Percentiles rank a stretch among this genome's conserved stretches.
These are phyloP conservation scores for Paraplagusia blochii DNA, from an alignment of 2,113 vertebrate species.

Conservation along the genomic window DNA sequence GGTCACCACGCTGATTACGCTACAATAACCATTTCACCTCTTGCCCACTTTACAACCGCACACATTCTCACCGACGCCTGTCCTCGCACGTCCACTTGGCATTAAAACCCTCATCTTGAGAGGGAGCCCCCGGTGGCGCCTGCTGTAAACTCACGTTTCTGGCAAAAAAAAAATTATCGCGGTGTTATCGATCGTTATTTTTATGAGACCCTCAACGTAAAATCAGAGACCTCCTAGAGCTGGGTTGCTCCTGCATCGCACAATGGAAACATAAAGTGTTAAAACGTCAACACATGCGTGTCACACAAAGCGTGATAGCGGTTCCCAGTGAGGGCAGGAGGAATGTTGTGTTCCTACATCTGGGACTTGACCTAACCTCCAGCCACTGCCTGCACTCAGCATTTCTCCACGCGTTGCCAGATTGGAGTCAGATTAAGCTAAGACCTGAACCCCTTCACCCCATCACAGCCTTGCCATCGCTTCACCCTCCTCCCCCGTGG, in stretches of 20 bases:
- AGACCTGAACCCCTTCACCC: slow-evolving; percentile 34
- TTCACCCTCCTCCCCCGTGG: not conserved
- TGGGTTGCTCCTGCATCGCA: slow-evolving; percentile 14
- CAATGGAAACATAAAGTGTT: slow-evolving; percentile 57
- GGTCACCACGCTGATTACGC: slow-evolving; percentile 68
- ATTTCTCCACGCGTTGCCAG: slow-evolving; percentile 83
- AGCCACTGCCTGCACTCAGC: slow-evolving; percentile 79
- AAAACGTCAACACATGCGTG: slow-evolving; percentile 60
- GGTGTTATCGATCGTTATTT: no score
- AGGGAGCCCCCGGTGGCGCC: slow-evolving; percentile 58
- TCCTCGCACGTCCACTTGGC: slow-evolving; percentile 64
- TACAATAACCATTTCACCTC: slow-evolving; percentile 71
- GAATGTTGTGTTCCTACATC: slow-evolving; percentile 87
- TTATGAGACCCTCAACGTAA: slow-evolving; percentile 70
- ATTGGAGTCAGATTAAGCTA: slow-evolving; percentile 77
- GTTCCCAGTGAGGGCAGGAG: slow-evolving; percentile 81
- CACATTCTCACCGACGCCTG: slow-evolving; percentile 21
- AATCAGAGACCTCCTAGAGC: slow-evolving; percentile 50
- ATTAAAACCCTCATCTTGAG: slow-evolving; percentile 58
- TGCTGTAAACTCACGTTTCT: slow-evolving; percentile 66
- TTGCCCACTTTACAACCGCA: slow-evolving; percentile 13
- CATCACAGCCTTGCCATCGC: slow-evolving; percentile 9
- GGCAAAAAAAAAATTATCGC: no score
- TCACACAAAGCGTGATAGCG: slow-evolving; percentile 72
- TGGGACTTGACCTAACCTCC: slow-evolving; percentile 84